Conservation (phyloP, 2,888 invertebrate species). For the Epistrophe grossulariae region DNA sequence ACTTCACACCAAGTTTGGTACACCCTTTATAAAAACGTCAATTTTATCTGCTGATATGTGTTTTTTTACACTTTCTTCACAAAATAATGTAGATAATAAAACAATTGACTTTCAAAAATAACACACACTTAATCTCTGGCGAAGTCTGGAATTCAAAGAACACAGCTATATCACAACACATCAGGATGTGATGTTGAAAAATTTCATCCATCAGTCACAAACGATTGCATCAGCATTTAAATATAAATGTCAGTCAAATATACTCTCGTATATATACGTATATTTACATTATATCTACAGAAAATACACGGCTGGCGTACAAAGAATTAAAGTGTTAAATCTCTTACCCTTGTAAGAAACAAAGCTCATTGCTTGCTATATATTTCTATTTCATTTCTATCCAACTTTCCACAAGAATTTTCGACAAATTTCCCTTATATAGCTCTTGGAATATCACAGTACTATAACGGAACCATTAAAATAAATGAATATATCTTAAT, state of each 20-base stretch:
- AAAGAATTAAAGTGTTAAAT: conserved; percentile 30
- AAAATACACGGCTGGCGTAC: not conserved
- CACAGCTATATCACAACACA: not conserved
- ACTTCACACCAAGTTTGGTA: too few relatives aligned
- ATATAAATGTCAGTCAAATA: conserved; percentile 8
- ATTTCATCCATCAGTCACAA: conserved; percentile 21
- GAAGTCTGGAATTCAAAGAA: not conserved
- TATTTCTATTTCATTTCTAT: not conserved
- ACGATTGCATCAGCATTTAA: conserved; percentile 25
- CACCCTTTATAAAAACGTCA: conserved; percentile 6
- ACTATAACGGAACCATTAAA: conserved; percentile 51
- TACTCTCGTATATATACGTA: not conserved
- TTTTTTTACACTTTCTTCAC: not conserved
- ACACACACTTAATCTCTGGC: conserved; percentile 22
- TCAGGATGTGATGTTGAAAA: conserved; percentile 21
- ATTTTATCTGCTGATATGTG: not conserved
- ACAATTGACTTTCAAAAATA: conserved; percentile 41
- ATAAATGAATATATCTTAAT: conserved; percentile 71
- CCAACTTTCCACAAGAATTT: conserved; percentile 22
- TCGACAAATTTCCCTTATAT: not conserved
- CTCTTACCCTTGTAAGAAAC: not conserved
- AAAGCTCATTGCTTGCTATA: not conserved
- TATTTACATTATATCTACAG: not conserved
- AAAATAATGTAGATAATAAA: conserved; percentile 1
- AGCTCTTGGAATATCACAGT: not conserved